phyloP scores from a whole-genome alignment of 2,797 vertebrate species.

The Halcyon chelicuti region DNA sequence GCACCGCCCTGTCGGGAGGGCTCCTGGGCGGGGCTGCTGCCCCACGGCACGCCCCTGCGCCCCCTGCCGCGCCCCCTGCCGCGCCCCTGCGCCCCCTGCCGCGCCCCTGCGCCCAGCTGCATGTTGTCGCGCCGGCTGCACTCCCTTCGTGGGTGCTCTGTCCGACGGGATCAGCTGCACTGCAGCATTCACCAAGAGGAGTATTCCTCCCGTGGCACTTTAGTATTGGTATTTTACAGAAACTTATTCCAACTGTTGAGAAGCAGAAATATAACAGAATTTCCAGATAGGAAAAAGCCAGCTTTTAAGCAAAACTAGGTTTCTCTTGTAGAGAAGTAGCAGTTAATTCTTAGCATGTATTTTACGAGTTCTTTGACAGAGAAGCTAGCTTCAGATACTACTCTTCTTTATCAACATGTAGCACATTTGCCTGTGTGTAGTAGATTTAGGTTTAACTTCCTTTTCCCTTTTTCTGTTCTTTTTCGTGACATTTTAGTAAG shows the following conservation, averaged over 20 bases:
- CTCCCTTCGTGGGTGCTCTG: neutral
- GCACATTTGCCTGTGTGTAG: neutral
- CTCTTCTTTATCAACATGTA: constrained; percentile 9
- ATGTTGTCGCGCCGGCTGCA: no score
- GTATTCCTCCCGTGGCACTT: neutral
- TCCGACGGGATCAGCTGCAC: fast-evolving
- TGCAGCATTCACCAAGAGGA: neutral
- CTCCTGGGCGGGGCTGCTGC: no score
- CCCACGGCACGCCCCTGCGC: no score
- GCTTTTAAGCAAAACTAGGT: neutral
- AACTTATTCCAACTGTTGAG: neutral
- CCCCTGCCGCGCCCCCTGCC: no score
- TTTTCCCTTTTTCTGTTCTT: neutral
- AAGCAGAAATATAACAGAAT: neutral
- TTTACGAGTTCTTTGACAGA: neutral
- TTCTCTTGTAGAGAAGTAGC: neutral
- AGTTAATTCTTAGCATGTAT: neutral
- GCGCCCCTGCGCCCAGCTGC: no score
- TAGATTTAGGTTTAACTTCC: neutral
- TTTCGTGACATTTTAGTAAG: neutral
- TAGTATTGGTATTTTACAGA: neutral
- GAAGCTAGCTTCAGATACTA: neutral
- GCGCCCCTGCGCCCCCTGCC: no score
- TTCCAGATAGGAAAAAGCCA: neutral
- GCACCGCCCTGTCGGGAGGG: fast-evolving